Base-by-base conservation (phyloP, 1,140 invertebrate genomes). In the Hesperophylax magnus region DNA sequence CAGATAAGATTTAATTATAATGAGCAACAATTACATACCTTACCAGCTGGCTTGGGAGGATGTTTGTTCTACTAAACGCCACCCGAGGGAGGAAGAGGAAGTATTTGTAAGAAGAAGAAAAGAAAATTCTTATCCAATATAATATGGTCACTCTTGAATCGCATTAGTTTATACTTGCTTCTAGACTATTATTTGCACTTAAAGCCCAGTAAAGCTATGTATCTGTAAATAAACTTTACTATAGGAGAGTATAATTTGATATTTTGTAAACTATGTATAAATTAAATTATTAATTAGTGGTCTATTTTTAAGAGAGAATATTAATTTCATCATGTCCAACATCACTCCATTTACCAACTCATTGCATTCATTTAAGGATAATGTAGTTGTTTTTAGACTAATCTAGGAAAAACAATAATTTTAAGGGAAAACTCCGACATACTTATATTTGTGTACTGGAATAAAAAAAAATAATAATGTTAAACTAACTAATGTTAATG, bases 221-320 rank as follows among this genome's bases (percentile, higher is more conserved):
- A 72, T 47, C 39, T 47, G 39, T 47, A 47, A 47, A 47, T 54
- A 72, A 27, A 53, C 20, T 54, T 72, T 17, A 72, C 53, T 72
- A 54, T 72, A 72, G 9, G 69, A 47, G 24, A 69, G 39, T 52
- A 72, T 72, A 72, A 67, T 24, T 47, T 67, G 63, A 27, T 67
- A 67, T 67, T 54, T 39, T 72, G 69, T 72, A 72, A 53, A 72
- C 18, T 72, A 72, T 72, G 69, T 72, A 72, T 53, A 72, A 72
- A 72, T 67, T 67, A 67, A 67, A 67, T 72, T 72, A 72, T 53
- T 53, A 24, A 72, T 24, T 54, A 72, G 17, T 52, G 34, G 18
- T 24, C 20, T 72, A 72, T 72, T 22, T 72, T 34, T 53, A 72
- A 72, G 20, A 24, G 11, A 24, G 69, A 24, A 24, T 72, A 20